Conservation (phyloP, 2,888 invertebrate genomes). For the Diplazon laetatorius region DNA sequence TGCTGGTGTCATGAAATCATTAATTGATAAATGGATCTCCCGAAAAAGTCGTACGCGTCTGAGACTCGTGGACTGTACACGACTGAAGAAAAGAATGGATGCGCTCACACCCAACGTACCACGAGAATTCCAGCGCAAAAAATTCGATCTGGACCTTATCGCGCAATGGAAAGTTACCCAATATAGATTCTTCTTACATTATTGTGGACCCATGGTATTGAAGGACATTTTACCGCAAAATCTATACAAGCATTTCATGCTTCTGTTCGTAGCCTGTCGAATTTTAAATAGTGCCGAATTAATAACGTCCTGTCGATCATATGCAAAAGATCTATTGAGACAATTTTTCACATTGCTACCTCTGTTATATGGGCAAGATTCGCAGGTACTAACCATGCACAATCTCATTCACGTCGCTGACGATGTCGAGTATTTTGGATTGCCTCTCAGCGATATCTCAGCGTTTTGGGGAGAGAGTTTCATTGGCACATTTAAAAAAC, state of each 20-base stretch:
- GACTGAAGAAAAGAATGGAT: background rate
- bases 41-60: conserved; percentile 9
- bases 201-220: conserved; percentile 10
- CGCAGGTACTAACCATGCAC: conserved; percentile 58
- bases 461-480: conserved; percentile 34
- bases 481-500: conserved; percentile 22
- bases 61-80: conserved; percentile 2
- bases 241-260: conserved; percentile 23
- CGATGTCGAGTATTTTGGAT: conserved; percentile 36
- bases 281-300: background rate
- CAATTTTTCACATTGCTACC: conserved; percentile 53
- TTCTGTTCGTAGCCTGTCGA: background rate
- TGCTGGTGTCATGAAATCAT: conserved; percentile 55
- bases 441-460: conserved; percentile 20
- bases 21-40: conserved; percentile 48
- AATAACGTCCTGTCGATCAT: background rate
- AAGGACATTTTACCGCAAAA: background rate
- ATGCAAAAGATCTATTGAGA: conserved; percentile 48
- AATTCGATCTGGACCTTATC: conserved; percentile 56
- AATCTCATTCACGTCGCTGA: conserved; percentile 57
- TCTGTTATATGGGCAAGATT: conserved; percentile 47
- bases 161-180: conserved; percentile 68
- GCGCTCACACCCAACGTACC: conserved; percentile 55
- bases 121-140: conserved; percentile 66
- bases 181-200: conserved; percentile 63